A percentile compares a stretch with the other conserved stretches of the same genome.
phyloP scores from a whole-genome alignment of 2,797 vertebrate genomes.

The Poeciliopsis infans region DNA sequence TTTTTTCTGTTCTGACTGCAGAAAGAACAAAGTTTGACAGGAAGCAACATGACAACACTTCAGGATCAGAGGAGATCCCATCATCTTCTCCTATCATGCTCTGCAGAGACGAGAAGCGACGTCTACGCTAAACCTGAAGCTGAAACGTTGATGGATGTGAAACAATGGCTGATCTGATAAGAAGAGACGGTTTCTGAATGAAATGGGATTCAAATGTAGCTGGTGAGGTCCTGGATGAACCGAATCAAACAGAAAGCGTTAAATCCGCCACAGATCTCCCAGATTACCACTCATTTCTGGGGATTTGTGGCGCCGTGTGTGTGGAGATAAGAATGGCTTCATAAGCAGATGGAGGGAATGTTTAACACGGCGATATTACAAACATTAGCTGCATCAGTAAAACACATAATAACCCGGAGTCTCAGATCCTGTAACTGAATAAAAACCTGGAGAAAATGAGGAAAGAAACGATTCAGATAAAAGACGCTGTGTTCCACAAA shows the following conservation, averaged over 20 bases:
- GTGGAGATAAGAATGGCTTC: slow-evolving; percentile 52
- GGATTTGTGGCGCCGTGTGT: slow-evolving; percentile 44
- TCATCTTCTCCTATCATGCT: neutral
- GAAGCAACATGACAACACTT: slow-evolving; percentile 20
- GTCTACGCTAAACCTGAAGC: slow-evolving; percentile 4
- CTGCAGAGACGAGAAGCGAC: neutral
- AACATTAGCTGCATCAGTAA: slow-evolving; percentile 24
- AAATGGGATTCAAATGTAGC: slow-evolving; percentile 56
- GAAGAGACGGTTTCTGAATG: slow-evolving; percentile 37
- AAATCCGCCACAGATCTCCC: slow-evolving; percentile 53
- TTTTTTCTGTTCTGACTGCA: slow-evolving; percentile 11
- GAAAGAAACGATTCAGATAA: neutral
- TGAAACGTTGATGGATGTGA: neutral
- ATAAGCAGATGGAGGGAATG: slow-evolving; percentile 41
- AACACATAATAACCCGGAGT: neutral
- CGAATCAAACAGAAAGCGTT: slow-evolving; percentile 36
- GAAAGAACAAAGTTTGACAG: slow-evolving; percentile 20
- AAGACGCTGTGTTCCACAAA: neutral
- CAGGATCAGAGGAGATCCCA: neutral
- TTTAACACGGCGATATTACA: slow-evolving; percentile 36
- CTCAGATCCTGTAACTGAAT: neutral
- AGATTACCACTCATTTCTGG: slow-evolving; percentile 47
- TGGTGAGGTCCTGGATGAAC: slow-evolving; percentile 40
- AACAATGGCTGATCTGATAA: neutral
- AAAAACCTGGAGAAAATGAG: neutral